Percentiles rank a stretch among this genome's conserved stretches.
These are phyloP conservation scores for Sitobion miscanthi DNA, from an alignment of 1,140 invertebrate species.

Conservation along the genomic window DNA sequence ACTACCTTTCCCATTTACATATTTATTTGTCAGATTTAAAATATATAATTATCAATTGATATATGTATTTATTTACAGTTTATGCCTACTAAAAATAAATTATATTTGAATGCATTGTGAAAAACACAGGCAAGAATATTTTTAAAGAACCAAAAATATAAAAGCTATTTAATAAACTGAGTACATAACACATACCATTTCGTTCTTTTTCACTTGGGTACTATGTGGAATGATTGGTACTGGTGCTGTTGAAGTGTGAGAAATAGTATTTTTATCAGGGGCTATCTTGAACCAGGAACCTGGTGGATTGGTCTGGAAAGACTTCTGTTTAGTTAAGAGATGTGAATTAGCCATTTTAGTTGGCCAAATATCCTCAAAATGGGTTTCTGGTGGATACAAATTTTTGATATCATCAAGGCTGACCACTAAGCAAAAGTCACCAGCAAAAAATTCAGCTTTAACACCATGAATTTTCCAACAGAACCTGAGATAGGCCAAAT, in stretches of 20 bases:
- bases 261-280: constrained; percentile 50
- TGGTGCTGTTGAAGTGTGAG: background rate
- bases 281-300: constrained; percentile 59
- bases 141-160: background rate
- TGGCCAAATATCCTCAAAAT: constrained; percentile 91
- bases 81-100: background rate
- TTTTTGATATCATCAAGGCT: constrained; percentile 87
- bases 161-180: background rate
- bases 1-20: background rate
- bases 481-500: constrained; percentile 89
- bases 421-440: constrained; percentile 86
- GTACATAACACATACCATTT: constrained; percentile 27
- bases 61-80: background rate
- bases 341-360: constrained; percentile 75
- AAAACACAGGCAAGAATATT: background rate
- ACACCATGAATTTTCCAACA: constrained; percentile 94
- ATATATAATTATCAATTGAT: background rate
- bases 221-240: background rate
- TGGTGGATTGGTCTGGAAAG: constrained; percentile 62
- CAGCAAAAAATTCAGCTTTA: constrained; percentile 86
- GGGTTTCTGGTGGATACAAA: constrained; percentile 85
- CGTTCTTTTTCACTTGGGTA: background rate
- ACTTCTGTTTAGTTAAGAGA: constrained; percentile 66
- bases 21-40: background rate
- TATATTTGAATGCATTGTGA: background rate